These are phyloP conservation scores for Mustela lutreola DNA, from an alignment of 2,113 vertebrate genomes.

Conservation along the genomic window DNA sequence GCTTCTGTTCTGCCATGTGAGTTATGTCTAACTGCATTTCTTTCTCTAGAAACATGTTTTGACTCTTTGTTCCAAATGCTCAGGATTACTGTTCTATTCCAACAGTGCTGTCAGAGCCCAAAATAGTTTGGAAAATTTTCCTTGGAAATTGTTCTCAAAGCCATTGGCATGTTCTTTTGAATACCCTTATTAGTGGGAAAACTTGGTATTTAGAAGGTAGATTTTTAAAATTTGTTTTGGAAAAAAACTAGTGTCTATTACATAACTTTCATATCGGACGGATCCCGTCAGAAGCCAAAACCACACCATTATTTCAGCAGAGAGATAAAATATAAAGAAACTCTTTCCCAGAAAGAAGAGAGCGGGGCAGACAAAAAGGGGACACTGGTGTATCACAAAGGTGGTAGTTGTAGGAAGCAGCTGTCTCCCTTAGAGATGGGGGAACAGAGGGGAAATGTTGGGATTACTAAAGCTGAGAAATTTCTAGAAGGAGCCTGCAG, in stretches of 20 bases:
- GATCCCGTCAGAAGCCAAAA: conserved; percentile 26
- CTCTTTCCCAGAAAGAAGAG: neutral
- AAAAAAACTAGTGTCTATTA: conserved; percentile 39
- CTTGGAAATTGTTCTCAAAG: conserved; percentile 70
- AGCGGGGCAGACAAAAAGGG: neutral
- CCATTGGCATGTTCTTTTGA: conserved; percentile 59
- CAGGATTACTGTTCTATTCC: conserved; percentile 52
- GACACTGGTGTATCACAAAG: neutral
- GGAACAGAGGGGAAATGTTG: neutral
- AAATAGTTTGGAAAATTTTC: conserved; percentile 63
- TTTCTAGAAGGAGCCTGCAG: neutral
- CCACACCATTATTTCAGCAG: neutral
- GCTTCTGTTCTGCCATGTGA: neutral
- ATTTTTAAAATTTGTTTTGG: neutral
- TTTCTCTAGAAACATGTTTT: conserved; percentile 42
- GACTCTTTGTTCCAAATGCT: conserved; percentile 65
- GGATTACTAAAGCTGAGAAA: neutral
- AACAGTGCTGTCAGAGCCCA: conserved; percentile 58
- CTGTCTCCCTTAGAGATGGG: neutral
- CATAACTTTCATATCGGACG: neutral
- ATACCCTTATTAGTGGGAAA: conserved; percentile 52
- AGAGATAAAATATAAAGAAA: neutral
- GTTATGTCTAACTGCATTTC: conserved; percentile 24
- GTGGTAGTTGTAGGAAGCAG: neutral
- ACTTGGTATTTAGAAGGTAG: conserved; percentile 46